Evolutionary conservation across 2,888 invertebrate species (phyloP), one percentile per base, ranked within the genome.

Genomic region (Hydroisotoma schaefferi): DNA sequence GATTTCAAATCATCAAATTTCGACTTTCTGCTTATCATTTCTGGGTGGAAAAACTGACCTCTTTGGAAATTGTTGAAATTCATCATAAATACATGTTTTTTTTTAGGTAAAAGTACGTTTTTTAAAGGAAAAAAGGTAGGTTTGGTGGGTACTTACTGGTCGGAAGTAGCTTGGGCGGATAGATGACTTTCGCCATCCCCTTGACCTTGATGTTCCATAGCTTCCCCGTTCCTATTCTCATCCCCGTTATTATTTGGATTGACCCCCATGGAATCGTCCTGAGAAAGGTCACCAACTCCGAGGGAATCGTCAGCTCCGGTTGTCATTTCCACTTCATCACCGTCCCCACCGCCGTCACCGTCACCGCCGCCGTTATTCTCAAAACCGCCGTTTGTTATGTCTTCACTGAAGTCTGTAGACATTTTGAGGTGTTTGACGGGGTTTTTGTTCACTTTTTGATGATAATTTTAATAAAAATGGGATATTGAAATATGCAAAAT

Each of bases 121-220:
- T n/a, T n/a, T n/a, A n/a, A n/a, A 43, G 20, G 18, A 43, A 18
- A 43, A 43, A 20, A 43, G 10, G n/a, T n/a, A n/a, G n/a, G n/a
- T n/a, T n/a, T n/a, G 25, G 22, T 37, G 43, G 26, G 8, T 28
- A 61, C 69, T 59, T 75, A 76, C 76, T 76, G 75, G 71, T 77
- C 88, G 79, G 88, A 88, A 80, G 88, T 88, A 76, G 87, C 85
- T n/a, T n/a, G n/a, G 76, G 85, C 85, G 63, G 87, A 84, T 73
- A 85, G 8, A 15, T 33, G 33, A n/a, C n/a, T n/a, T n/a, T n/a
- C 84, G 73, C 86, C 86, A 78, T 86, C 28, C 8, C 49, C 84
- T 76, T 87, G 86, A 28, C 76, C 75, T 74, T 83, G 82, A 74
- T 82, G 83, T 75, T 82, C 84, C 76, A 85, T 86, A 73, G 85